phyloP scores from a whole-genome alignment of 2,888 invertebrate species.

The Rhynchonema sp. region DNA sequence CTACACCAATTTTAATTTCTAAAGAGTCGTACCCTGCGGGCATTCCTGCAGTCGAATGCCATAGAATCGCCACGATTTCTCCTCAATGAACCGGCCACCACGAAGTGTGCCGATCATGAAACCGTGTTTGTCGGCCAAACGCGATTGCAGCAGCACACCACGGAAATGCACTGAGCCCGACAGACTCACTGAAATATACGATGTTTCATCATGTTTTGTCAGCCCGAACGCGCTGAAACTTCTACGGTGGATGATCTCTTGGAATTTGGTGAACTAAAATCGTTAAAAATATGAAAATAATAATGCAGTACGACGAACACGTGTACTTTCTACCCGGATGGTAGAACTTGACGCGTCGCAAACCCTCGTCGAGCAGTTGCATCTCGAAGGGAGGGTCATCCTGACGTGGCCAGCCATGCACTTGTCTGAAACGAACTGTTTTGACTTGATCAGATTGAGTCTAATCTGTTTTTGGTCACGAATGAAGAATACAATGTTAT shows the following conservation, averaged over 20 bases:
- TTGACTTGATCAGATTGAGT: no score
- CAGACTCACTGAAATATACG: constrained; percentile 5
- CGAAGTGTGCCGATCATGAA: neutral
- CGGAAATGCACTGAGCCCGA: neutral
- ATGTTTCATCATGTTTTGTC: neutral
- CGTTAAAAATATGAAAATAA: no score
- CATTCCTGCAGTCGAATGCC: neutral
- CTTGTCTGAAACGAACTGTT: neutral
- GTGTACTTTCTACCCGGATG: neutral
- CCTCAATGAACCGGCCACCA: neutral
- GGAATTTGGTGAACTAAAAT: no score
- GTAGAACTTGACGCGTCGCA: neutral
- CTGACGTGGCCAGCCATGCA: neutral
- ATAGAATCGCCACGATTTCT: neutral
- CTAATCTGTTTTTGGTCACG: no score
- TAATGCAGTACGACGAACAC: neutral
- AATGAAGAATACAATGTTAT: no score
- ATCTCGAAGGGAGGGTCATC: neutral
- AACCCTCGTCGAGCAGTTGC: neutral
- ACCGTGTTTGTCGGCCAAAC: neutral
- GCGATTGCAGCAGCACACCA: neutral
- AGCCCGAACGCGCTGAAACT: no score
- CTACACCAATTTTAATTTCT: no score
- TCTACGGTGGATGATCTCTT: no score
- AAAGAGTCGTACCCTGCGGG: no score